A percentile compares a stretch with the other conserved stretches of the same genome.
Evolutionary conservation across 2,888 invertebrate genomes (phyloP).

Genomic region (Hipparchia sbordonii): DNA sequence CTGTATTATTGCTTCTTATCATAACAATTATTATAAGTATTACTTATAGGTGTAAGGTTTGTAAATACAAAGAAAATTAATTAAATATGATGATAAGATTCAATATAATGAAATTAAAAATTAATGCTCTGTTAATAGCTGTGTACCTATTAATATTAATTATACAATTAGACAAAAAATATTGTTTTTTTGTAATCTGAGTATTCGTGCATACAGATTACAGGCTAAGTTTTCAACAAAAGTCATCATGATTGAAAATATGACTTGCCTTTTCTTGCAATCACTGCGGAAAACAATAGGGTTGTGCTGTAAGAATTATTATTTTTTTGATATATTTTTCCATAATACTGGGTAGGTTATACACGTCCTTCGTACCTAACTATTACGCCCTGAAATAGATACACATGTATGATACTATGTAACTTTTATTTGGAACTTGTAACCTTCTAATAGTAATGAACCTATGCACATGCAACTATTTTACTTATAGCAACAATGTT

Average conservation of each 20-base stretch:
- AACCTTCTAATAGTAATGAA: no score
- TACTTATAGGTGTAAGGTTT: conserved; percentile 31
- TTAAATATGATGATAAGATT: conserved; percentile 29
- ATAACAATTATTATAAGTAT: conserved; percentile 23
- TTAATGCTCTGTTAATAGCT: conserved; percentile 61
- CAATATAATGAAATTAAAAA: conserved; percentile 25
- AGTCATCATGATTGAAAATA: conserved; percentile 48
- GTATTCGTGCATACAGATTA: background rate
- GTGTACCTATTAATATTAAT: conserved; percentile 44
- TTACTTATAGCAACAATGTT: no score
- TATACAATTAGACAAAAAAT: conserved; percentile 31
- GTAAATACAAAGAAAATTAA: conserved; percentile 39
- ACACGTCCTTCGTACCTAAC: no score
- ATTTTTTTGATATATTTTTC: background rate
- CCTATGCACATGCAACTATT: no score
- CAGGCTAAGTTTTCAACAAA: background rate
- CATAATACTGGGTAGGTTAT: no score
- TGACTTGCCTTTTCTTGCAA: conserved; percentile 46
- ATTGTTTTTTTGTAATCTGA: background rate
- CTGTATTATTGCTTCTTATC: conserved; percentile 28
- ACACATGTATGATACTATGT: no score
- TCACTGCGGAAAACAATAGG: conserved; percentile 24
- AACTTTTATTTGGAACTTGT: no score
- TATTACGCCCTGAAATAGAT: no score
- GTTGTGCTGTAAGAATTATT: background rate